Base-by-base conservation (phyloP, 2,797 vertebrate genomes). In the Neosilurus mollespiculum region DNA sequence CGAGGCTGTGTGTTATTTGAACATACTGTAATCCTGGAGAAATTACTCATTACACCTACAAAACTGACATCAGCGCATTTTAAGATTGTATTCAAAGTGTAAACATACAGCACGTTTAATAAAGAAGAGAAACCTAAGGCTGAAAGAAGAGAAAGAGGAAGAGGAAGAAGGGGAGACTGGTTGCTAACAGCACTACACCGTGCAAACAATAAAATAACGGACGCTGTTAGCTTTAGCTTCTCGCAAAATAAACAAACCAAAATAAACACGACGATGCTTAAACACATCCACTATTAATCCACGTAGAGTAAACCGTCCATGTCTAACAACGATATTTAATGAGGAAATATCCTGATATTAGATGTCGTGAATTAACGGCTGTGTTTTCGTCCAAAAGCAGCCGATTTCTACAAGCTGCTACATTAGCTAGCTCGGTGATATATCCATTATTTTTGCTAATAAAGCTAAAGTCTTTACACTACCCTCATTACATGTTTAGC, bases 131-230 rank as follows among this genome's bases (percentile, higher is more conserved):
- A 59, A 20, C 10, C 9, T 56, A 18, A 16, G 9, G 2, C 1
- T 51, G 4, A 4, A 49, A 69, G 37, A 43, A 43, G 8, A 43
- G 43, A 43, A 43, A 4, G 43, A 30, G 30, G 30, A 43, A 4
- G 43, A 30, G 30, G 30, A 43, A 43, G 43, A 43, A 43, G 43
- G 1, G 22, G 43, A 56, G 24, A 18, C 54, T 16, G 71, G 24
- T 30, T 16, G 24, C 24, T 73, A 6, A 6, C 49, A 53, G 15
- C 15, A 54, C 14, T 2, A 0, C 51, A 12, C 49, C 20, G n/a
- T 8, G 12, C 16, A 49, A 79, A 80, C 76, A 84, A 84, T 80
- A 65, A 65, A 66, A 65, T 73, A 84, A 65, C 69, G 20, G 65
- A 26, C 81, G 65, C 72, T 67, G 51, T 12, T 43, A 83, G 79